Percentiles rank a stretch among this genome's conserved stretches.
Conservation (phyloP, 2,797 vertebrate genomes). For the Amblyraja radiata region DNA sequence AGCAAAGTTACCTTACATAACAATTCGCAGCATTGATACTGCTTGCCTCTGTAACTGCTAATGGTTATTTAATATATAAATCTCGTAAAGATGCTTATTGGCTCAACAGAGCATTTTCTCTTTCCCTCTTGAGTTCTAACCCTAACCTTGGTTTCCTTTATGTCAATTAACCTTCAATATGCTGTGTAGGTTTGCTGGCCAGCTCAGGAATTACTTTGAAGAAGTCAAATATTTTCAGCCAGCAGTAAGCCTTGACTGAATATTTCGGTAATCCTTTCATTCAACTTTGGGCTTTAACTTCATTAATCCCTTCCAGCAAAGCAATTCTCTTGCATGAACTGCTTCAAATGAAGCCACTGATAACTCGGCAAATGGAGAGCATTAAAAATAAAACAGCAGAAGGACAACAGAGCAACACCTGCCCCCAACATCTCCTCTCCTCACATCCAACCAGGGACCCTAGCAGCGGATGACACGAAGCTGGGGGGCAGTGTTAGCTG, state of each 20-base stretch:
- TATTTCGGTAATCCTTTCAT: conserved; percentile 12
- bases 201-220: background rate
- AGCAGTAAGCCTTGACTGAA: background rate
- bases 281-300: conserved; percentile 21
- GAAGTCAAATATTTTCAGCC: conserved; percentile 23
- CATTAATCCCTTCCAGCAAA: background rate
- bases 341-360: background rate
- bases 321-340: background rate
- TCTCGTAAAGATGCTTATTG: background rate
- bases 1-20: too few relatives aligned
- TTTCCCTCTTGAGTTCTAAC: background rate
- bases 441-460: too few relatives aligned
- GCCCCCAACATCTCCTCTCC: too few relatives aligned
- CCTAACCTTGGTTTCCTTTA: background rate
- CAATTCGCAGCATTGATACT: too few relatives aligned
- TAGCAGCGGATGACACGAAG: too few relatives aligned
- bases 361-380: background rate
- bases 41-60: background rate
- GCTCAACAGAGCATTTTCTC: background rate
- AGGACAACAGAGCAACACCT: background rate
- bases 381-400: background rate
- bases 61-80: background rate
- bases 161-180: background rate
- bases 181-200: background rate
- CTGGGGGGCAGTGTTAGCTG: too few relatives aligned